phyloP scores from a whole-genome alignment of 2,888 invertebrate genomes.

The Iselma pallidipennis region DNA sequence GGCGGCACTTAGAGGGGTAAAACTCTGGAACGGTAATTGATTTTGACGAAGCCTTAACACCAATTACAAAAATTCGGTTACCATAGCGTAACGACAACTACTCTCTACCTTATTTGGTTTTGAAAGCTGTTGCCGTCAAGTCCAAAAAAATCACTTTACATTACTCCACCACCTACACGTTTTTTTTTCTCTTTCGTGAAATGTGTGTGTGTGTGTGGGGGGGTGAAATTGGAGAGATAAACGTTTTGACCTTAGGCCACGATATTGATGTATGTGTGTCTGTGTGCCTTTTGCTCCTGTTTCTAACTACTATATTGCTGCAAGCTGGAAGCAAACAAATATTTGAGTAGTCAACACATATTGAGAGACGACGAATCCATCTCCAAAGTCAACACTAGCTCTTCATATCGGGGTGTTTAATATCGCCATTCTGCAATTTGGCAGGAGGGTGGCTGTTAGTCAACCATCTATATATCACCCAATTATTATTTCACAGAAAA shows the following conservation, averaged over 20 bases:
- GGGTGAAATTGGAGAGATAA: slow-evolving; percentile 18
- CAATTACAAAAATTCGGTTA: neutral
- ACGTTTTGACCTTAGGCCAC: slow-evolving; percentile 45
- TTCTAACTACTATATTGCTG: neutral
- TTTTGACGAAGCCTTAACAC: neutral
- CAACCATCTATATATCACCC: too few relatives aligned
- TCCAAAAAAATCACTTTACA: too few relatives aligned
- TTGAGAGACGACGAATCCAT: slow-evolving; percentile 48
- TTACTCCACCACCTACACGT: neutral
- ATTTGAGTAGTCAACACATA: slow-evolving; percentile 56
- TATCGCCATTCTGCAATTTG: slow-evolving; percentile 32
- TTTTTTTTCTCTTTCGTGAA: neutral
- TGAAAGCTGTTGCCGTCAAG: too few relatives aligned
- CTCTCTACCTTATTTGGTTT: too few relatives aligned
- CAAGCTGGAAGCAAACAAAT: slow-evolving; percentile 47
- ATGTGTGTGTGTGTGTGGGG: too few relatives aligned
- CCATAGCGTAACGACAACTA: neutral
- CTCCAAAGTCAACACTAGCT: slow-evolving; percentile 53
- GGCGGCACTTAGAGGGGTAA: neutral
- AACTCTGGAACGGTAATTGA: neutral
- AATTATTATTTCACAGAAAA: too few relatives aligned
- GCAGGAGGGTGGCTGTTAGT: too few relatives aligned
- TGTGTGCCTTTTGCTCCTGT: neutral
- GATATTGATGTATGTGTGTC: slow-evolving; percentile 52
- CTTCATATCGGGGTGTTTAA: slow-evolving; percentile 53